A percentile compares a stretch with the other conserved stretches of the same genome.
Conservation (phyloP, 2,113 vertebrate genomes). For the Pseudorectes ferrugineus region DNA sequence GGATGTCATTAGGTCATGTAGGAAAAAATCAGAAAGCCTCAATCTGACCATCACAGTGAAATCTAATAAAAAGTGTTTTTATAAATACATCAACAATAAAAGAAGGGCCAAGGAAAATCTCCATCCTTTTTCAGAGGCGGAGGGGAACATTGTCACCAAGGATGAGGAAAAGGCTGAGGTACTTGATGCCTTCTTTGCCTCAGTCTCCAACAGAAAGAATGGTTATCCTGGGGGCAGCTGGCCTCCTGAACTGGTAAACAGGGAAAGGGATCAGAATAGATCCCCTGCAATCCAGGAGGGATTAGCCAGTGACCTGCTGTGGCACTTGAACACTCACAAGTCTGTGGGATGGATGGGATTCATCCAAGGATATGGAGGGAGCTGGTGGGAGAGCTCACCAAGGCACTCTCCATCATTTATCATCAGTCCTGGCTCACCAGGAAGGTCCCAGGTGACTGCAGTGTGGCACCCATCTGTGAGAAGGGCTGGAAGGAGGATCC, state of each 20-base stretch:
- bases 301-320: not conserved
- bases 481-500: not conserved
- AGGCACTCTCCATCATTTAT: not conserved
- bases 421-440: rapidly evolving
- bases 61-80: not conserved
- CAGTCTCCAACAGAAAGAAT: not conserved
- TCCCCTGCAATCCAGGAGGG: not conserved
- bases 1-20: not conserved
- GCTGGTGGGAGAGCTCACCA: not conserved
- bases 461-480: too few relatives aligned
- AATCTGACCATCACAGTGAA: not conserved
- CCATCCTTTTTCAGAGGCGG: rapidly evolving
- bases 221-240: not conserved
- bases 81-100: not conserved
- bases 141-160: not conserved
- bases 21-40: not conserved
- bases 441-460: not conserved
- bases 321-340: not conserved
- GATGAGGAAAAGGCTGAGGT: not conserved
- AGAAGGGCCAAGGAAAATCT: not conserved
- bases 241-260: not conserved
- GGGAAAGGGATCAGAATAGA: not conserved
- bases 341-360: not conserved
- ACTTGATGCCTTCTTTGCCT: not conserved
- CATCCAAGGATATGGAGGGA: not conserved